Evolutionary conservation across 2,797 vertebrate genomes (phyloP).

Genomic region (Lindbergichthys nudifrons): DNA sequence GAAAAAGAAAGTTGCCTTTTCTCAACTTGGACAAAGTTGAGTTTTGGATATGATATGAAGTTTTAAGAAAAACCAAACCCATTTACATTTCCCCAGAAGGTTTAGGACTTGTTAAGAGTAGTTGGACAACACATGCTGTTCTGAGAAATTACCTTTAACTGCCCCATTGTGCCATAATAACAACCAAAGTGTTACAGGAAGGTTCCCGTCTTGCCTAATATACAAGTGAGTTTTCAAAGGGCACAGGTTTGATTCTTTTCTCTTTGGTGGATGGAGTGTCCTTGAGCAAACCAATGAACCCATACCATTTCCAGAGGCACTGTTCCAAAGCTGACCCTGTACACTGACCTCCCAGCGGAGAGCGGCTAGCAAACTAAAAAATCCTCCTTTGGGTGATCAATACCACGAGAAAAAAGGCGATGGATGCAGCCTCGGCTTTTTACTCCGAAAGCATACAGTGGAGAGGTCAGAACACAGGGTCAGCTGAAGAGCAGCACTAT

Average conservation of each 20-base stretch:
- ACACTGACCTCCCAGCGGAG: slow-evolving; percentile 46
- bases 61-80: slow-evolving; percentile 24
- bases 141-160: slow-evolving; percentile 28
- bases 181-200: neutral
- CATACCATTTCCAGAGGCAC: slow-evolving; percentile 43
- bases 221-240: slow-evolving; percentile 34
- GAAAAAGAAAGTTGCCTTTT: slow-evolving; percentile 19
- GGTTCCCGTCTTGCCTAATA: slow-evolving; percentile 12
- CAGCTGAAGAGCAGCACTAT: slow-evolving; percentile 41
- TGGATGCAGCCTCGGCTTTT: slow-evolving; percentile 41
- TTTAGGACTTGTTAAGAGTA: slow-evolving; percentile 25
- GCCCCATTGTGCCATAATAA: slow-evolving; percentile 15
- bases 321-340: slow-evolving; percentile 58
- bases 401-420: slow-evolving; percentile 31
- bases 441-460: slow-evolving; percentile 27
- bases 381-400: slow-evolving; percentile 69
- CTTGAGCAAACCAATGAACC: slow-evolving; percentile 45
- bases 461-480: slow-evolving; percentile 71
- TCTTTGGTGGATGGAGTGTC: slow-evolving; percentile 26
- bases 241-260: slow-evolving; percentile 30
- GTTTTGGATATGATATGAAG: slow-evolving; percentile 27
- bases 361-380: slow-evolving; percentile 26
- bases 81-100: slow-evolving; percentile 46
- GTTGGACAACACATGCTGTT: slow-evolving; percentile 1
- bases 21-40: slow-evolving; percentile 10